Evolutionary conservation across 2,113 vertebrate genomes (phyloP), one percentile per base, ranked within the genome.

Genomic region (Rallus limicola): DNA sequence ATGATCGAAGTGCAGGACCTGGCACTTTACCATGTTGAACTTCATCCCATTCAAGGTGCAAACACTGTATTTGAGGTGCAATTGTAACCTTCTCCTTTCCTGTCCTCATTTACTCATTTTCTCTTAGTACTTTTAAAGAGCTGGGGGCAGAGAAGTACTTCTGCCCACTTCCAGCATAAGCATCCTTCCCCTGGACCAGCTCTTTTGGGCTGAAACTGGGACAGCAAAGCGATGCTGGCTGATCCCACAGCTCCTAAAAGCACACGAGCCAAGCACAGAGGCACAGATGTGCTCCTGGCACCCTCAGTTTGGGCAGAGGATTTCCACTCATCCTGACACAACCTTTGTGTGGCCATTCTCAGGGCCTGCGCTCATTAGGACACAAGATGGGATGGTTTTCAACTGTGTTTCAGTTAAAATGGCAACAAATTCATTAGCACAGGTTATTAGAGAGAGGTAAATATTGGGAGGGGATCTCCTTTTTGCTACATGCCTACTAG

Each of bases 401-500:
- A 55, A 46, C 7, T 0, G 0, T 1, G 0, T 68, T 78, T 90
- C 29, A 42, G 56, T 6, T 48, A 38, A 75, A 80, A 60, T 14
- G 33, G 5, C 10, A 63, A 58, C 7, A 79, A 77, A n/a, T 2
- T 70, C 19, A 10, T 60, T 29, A 44, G 6, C 28, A 12, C 2
- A 11, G 29, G 14, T 52, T 74, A 25, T 23, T 33, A 67, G 74
- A 31, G 69, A 34, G 50, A 81, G 1, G 5, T 46, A 11, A 25
- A 33, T 33, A 67, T 7, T 5, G n/a, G 7, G 44, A 4, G 17
- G 17, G 8, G 21, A 19, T 48, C 7, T 52, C 12, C 9, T 56
- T 78, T 85, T 65, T 53, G 15, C 33, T 62, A 78, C 70, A 23
- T 74, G 29, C 13, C 46, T 40, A 3, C 16, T 11, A 3, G 5